Conservation (phyloP, 2,888 invertebrate species). For the Cataglyphis cursor region DNA sequence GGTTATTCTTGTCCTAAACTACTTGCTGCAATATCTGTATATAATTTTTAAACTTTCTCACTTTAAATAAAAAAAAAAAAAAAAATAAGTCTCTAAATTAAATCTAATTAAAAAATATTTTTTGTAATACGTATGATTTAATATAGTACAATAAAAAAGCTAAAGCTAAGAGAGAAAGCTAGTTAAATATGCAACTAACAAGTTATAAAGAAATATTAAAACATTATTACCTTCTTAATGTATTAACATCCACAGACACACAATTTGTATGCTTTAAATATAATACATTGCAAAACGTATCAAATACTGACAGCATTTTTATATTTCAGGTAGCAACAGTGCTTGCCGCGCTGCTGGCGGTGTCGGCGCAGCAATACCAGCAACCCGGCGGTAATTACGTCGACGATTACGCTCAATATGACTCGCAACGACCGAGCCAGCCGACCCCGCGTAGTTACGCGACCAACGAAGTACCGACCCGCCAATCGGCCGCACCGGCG, state of each 20-base stretch:
- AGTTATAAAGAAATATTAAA: background rate
- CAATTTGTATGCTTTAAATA: too few relatives aligned
- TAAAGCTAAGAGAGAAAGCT: background rate
- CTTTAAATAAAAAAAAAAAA: background rate
- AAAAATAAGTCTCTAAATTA: background rate
- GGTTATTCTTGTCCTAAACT: background rate
- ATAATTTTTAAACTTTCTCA: background rate
- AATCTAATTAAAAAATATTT: background rate
- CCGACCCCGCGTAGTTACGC: constrained; percentile 87
- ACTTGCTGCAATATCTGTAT: background rate
- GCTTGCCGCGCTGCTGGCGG: constrained; percentile 79
- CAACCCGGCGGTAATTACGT: constrained; percentile 81
- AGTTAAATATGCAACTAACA: background rate
- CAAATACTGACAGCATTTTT: background rate
- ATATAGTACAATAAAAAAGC: background rate
- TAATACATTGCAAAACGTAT: background rate
- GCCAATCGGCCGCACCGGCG: constrained; percentile 85
- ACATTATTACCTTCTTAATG: background rate
- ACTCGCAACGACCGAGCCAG: constrained; percentile 77
- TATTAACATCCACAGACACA: background rate
- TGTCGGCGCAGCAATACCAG: constrained; percentile 86
- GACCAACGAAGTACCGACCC: constrained; percentile 78
- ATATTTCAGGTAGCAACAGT: constrained; percentile 63
- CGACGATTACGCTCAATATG: constrained; percentile 87
- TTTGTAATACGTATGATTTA: background rate